phyloP scores from a whole-genome alignment of 2,113 vertebrate genomes.

The Bubo scandiacus region DNA sequence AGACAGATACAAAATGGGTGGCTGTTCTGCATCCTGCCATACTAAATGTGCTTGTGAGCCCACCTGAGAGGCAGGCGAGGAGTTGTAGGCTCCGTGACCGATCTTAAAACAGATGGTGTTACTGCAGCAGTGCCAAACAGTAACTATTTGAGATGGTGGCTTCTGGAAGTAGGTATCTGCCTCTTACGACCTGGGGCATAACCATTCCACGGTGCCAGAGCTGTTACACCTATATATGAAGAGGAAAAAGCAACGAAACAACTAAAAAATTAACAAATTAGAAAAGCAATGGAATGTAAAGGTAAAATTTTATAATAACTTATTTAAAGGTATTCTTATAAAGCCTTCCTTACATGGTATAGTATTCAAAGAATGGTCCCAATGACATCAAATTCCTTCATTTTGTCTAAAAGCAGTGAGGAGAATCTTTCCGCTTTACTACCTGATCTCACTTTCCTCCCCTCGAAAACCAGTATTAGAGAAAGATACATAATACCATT shows the following conservation, averaged over 20 bases:
- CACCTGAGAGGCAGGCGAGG: not conserved
- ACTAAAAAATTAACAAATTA: not conserved
- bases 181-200: not conserved
- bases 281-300: constrained; percentile 55
- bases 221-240: not conserved
- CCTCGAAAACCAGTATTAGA: not conserved
- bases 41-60: not conserved
- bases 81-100: not conserved
- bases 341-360: constrained; percentile 46
- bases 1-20: not conserved
- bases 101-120: not conserved
- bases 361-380: constrained; percentile 31
- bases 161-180: not conserved
- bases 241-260: constrained; percentile 3
- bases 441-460: not conserved
- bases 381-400: constrained; percentile 61
- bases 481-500: not conserved
- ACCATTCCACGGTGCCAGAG: not conserved
- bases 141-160: not conserved
- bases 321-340: constrained; percentile 48
- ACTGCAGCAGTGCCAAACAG: not conserved
- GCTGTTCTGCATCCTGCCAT: not conserved
- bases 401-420: constrained; percentile 37
- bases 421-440: constrained; percentile 3
- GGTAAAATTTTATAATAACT: constrained; percentile 59